These are phyloP conservation scores for Caenorhabditis japonica DNA, from an alignment of 2,888 invertebrate genomes.

Conservation along the genomic window DNA sequence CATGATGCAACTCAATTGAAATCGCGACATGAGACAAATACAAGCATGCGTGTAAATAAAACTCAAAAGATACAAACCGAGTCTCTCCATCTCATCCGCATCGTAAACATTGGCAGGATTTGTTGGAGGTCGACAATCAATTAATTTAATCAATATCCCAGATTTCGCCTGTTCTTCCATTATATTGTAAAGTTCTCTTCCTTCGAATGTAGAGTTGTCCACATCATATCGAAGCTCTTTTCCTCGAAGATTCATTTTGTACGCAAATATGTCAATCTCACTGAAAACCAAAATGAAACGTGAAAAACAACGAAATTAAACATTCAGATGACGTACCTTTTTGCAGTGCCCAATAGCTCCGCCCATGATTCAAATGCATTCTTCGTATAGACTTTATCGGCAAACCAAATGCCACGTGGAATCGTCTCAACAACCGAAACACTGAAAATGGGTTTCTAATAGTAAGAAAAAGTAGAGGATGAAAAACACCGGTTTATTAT, in stretches of 20 bases:
- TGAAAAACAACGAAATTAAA: constrained; percentile 4
- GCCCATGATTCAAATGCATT: constrained; percentile 45
- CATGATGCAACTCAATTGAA: too few relatives aligned
- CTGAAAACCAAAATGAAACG: constrained; percentile 15
- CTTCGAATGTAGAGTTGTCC: constrained; percentile 51
- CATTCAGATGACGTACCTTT: constrained; percentile 8
- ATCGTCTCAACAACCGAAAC: constrained; percentile 48
- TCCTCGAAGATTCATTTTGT: constrained; percentile 52
- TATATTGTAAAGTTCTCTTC: constrained; percentile 28
- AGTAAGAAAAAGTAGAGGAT: too few relatives aligned
- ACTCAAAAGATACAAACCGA: constrained; percentile 10
- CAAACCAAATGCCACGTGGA: constrained; percentile 45
- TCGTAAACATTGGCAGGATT: constrained; percentile 39
- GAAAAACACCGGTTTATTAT: constrained; percentile 12
- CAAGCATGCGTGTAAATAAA: too few relatives aligned
- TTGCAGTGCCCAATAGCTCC: constrained; percentile 23
- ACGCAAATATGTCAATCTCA: constrained; percentile 47
- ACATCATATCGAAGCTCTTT: constrained; percentile 40
- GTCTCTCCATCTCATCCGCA: constrained; percentile 38
- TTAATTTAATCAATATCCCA: constrained; percentile 34
- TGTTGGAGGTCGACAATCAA: constrained; percentile 44
- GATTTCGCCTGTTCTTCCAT: constrained; percentile 26
- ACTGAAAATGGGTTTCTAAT: too few relatives aligned
- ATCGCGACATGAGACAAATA: too few relatives aligned
- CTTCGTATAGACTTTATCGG: constrained; percentile 27